These are phyloP conservation scores for Oncorhynchus gorbuscha DNA, from an alignment of 2,113 vertebrate species.

Conservation along the genomic window DNA sequence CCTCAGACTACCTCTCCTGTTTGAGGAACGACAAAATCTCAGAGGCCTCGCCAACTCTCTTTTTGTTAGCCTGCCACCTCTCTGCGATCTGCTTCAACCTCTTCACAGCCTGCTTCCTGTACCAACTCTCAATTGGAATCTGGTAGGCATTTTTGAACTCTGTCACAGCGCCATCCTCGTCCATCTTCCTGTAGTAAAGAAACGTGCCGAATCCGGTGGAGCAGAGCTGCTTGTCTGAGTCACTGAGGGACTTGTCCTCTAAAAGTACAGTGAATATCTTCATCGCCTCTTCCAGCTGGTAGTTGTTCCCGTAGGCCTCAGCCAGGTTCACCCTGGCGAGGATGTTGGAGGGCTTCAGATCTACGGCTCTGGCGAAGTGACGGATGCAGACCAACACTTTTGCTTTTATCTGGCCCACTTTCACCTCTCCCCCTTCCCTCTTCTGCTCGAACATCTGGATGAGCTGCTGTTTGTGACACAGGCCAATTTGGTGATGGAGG, in stretches of 20 bases:
- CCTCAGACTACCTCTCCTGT: not conserved
- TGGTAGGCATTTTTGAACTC: slow-evolving; percentile 36
- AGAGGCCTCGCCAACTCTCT: slow-evolving; percentile 6
- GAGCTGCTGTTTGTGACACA: slow-evolving; percentile 45
- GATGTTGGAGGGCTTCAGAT: slow-evolving; percentile 11
- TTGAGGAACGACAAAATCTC: slow-evolving; percentile 40
- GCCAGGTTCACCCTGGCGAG: slow-evolving; percentile 33
- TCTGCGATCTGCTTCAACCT: slow-evolving; percentile 16
- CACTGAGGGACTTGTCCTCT: slow-evolving; percentile 5
- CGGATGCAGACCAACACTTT: not conserved
- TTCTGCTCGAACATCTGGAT: not conserved
- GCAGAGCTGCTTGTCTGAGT: slow-evolving; percentile 31
- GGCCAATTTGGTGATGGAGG: slow-evolving; percentile 55
- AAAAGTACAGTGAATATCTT: slow-evolving; percentile 15
- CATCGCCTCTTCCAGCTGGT: slow-evolving; percentile 29
- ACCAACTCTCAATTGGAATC: slow-evolving; percentile 12
- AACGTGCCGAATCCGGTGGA: slow-evolving; percentile 27
- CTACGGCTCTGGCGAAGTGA: not conserved
- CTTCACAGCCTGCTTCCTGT: not conserved
- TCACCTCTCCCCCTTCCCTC: not conserved
- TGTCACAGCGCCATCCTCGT: slow-evolving; percentile 16
- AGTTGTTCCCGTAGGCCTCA: slow-evolving; percentile 22
- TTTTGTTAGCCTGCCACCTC: not conserved
- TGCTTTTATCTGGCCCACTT: not conserved
- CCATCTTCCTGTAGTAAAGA: slow-evolving; percentile 31